Conservation (phyloP, 2,113 vertebrate genomes). For the Paramisgurnus dabryanus region DNA sequence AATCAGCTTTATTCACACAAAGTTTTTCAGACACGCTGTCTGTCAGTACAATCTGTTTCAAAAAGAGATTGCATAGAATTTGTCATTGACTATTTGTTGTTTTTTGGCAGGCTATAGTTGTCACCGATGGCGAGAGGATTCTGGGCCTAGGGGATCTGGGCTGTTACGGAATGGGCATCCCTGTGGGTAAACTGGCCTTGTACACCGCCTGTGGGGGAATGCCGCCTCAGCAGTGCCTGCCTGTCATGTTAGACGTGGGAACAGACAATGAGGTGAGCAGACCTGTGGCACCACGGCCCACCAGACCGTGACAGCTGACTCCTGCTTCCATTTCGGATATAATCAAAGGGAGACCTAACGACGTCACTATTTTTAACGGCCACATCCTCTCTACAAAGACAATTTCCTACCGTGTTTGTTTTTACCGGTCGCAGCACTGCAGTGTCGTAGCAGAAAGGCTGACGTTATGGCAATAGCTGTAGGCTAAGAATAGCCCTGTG, state of each 20-base stretch:
- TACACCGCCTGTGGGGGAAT: conserved; percentile 94
- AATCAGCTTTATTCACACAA: background rate
- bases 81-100: conserved; percentile 1
- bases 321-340: background rate
- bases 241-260: conserved; percentile 92
- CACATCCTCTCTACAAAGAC: background rate
- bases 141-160: conserved; percentile 96
- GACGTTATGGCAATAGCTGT: background rate
- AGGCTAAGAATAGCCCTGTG: conserved; percentile 12
- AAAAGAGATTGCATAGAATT: background rate
- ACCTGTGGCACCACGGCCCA: conserved; percentile 6
- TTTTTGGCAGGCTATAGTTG: conserved; percentile 84
- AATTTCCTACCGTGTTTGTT: conserved; percentile 8
- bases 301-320: conserved; percentile 23
- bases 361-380: conserved; percentile 5
- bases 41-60: background rate
- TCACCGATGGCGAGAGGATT: conserved; percentile 96
- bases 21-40: background rate
- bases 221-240: conserved; percentile 89
- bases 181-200: conserved; percentile 94
- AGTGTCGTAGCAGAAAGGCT: background rate
- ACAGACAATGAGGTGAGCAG: conserved; percentile 91
- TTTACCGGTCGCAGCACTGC: background rate
- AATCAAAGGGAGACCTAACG: background rate
- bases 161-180: conserved; percentile 96